These are phyloP conservation scores for Julus scandinavius DNA, from an alignment of 2,888 invertebrate species.

Conservation along the genomic window DNA sequence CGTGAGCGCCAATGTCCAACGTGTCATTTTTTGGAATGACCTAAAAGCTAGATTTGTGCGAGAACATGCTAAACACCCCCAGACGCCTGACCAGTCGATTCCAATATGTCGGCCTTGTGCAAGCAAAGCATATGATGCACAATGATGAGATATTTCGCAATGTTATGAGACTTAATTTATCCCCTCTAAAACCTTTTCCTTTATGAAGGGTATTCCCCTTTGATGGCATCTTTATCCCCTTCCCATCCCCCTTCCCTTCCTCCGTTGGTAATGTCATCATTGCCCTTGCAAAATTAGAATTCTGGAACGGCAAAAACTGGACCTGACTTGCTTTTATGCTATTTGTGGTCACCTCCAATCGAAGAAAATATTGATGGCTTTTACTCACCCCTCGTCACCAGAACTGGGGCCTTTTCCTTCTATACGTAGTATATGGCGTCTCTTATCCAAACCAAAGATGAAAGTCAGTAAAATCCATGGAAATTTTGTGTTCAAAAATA, in stretches of 20 bases:
- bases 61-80: neutral
- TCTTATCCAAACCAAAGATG: neutral
- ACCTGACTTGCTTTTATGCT: neutral
- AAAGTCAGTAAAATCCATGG: neutral
- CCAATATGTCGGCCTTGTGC: conserved; percentile 4
- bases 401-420: no score
- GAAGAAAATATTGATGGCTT: conserved; percentile 1
- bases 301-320: neutral
- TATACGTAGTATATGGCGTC: no score
- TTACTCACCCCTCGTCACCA: neutral
- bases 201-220: conserved; percentile 10
- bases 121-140: neutral
- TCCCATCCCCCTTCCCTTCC: conserved; percentile 26
- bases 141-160: conserved; percentile 21
- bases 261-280: neutral
- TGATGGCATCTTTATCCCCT: conserved; percentile 29
- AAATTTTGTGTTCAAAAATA: neutral
- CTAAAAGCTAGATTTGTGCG: neutral
- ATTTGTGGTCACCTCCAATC: neutral
- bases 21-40: neutral
- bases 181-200: conserved; percentile 30
- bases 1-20: neutral
- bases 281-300: neutral
- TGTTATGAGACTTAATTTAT: conserved; percentile 39
- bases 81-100: neutral